Evolutionary conservation across 2,888 invertebrate species (phyloP).

Genomic region (Oscheius onirici): DNA sequence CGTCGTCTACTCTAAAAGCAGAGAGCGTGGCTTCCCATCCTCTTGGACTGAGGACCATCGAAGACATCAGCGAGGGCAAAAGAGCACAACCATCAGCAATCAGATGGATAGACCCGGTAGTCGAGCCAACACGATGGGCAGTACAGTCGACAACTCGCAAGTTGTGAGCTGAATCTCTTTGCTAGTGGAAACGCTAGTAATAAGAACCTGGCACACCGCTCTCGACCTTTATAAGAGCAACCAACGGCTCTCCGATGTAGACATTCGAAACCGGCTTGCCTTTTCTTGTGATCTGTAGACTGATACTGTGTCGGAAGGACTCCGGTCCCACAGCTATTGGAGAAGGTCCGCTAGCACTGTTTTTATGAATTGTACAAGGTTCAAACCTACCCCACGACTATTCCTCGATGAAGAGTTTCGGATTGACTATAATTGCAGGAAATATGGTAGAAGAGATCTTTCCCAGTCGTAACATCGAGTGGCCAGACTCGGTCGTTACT

Average conservation of each 20-base stretch:
- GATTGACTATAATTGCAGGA: constrained; percentile 42
- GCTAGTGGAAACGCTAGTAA: background rate
- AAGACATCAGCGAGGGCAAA: constrained; percentile 66
- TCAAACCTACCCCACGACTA: constrained; percentile 62
- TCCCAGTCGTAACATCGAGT: constrained; percentile 69
- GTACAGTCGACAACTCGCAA: constrained; percentile 67
- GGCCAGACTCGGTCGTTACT: constrained; percentile 69
- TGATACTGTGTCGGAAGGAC: constrained; percentile 49
- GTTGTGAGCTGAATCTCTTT: constrained; percentile 40
- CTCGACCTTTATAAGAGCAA: constrained; percentile 55
- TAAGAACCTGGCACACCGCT: constrained; percentile 55
- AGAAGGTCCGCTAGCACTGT: constrained; percentile 58
- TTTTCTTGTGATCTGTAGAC: constrained; percentile 62
- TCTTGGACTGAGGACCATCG: constrained; percentile 50
- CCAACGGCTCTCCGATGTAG: constrained; percentile 65
- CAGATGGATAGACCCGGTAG: constrained; percentile 59
- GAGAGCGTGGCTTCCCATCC: constrained; percentile 67
- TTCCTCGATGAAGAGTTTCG: constrained; percentile 40
- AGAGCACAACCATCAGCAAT: constrained; percentile 69
- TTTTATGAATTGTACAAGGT: background rate
- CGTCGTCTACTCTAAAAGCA: constrained; percentile 70
- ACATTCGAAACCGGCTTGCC: constrained; percentile 64
- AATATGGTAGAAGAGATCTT: constrained; percentile 64
- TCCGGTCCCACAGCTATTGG: constrained; percentile 53
- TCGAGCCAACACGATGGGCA: constrained; percentile 64